A percentile compares a stretch with the other conserved stretches of the same genome.
These are phyloP conservation scores for Catalaphyllia jardinei DNA, from an alignment of 64 coral and sea anemone species.

Conservation along the genomic window DNA sequence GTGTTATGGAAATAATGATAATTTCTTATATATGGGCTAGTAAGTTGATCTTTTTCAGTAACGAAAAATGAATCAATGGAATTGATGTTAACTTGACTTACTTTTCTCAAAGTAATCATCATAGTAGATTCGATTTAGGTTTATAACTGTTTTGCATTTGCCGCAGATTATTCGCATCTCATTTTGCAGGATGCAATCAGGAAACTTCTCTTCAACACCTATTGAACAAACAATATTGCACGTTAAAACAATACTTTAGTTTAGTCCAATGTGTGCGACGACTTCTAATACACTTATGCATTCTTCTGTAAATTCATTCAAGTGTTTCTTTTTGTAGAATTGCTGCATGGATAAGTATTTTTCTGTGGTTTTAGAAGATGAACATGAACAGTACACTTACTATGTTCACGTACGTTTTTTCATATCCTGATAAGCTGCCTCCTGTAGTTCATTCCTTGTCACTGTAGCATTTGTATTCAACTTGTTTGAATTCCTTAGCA, in stretches of 20 bases:
- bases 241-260: conserved; percentile 2
- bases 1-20: conserved; percentile 9
- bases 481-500: background rate
- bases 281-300: background rate
- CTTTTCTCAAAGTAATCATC: conserved; percentile 24
- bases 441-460: background rate
- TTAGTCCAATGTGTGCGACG: background rate
- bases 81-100: background rate
- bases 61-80: background rate
- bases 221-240: background rate
- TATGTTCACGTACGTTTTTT: conserved; percentile 29
- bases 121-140: conserved; percentile 20
- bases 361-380: background rate
- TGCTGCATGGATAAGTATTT: background rate
- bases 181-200: background rate
- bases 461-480: too few species aligned
- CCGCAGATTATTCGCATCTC: background rate
- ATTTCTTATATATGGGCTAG: background rate
- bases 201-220: conserved; percentile 20
- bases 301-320: background rate
- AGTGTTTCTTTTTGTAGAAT: conserved; percentile 17
- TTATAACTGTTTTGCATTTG: background rate
- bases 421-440: conserved; percentile 6
- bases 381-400: background rate
- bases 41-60: too few species aligned